These are phyloP conservation scores for Cotesia vestalis DNA, from an alignment of 1,140 invertebrate species.

Conservation along the genomic window DNA sequence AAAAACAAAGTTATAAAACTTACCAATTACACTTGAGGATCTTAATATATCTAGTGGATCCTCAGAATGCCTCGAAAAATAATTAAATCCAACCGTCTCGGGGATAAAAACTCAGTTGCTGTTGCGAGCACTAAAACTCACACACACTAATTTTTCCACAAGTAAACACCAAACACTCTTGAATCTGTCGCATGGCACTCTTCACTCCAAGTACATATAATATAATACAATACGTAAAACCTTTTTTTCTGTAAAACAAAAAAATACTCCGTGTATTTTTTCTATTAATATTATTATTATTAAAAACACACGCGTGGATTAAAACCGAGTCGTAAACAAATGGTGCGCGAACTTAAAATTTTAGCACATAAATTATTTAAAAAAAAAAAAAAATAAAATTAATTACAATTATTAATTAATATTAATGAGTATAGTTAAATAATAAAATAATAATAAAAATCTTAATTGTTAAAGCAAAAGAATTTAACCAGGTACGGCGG, in stretches of 20 bases:
- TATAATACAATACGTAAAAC: not conserved
- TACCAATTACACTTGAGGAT: conserved; percentile 5
- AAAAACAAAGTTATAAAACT: conserved; percentile 4
- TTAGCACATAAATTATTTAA: too few species aligned
- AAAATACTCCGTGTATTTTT: too few species aligned
- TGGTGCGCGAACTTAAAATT: too few species aligned
- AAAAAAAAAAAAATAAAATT: too few species aligned
- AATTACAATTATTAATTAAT: not conserved
- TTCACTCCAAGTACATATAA: conserved; percentile 4
- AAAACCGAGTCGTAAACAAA: not conserved
- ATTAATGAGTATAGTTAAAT: not conserved
- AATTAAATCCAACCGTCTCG: conserved; percentile 4
- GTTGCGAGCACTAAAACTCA: not conserved
- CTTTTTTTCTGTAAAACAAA: not conserved
- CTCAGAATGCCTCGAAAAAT: not conserved
- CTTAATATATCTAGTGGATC: not conserved
- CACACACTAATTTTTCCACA: not conserved
- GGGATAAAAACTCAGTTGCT: conserved; percentile 7
- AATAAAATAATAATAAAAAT: not conserved
- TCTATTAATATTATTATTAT: too few species aligned
- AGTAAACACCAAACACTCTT: conserved; percentile 14
- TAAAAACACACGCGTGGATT: not conserved
- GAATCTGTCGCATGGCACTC: conserved; percentile 7
- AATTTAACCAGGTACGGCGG: conserved; percentile 34
- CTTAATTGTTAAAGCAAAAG: not conserved